Percentiles rank a stretch among this genome's conserved stretches.
phyloP scores from a whole-genome alignment of 2,113 vertebrate species.

The Pagrus major region DNA sequence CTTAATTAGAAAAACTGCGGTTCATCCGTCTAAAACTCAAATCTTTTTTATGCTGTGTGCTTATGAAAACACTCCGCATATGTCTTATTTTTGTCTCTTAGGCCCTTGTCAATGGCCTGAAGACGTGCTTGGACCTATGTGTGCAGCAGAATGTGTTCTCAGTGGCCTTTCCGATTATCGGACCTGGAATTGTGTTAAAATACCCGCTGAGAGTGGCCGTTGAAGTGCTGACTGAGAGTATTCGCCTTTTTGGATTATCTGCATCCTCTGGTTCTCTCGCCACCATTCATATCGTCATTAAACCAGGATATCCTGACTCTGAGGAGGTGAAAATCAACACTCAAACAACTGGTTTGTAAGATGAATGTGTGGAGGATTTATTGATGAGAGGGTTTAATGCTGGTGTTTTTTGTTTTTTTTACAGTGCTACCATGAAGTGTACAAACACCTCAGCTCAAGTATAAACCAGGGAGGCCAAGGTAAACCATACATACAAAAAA shows the following conservation, averaged over 20 bases:
- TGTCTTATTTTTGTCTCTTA: slow-evolving; percentile 34
- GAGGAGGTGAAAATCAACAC: slow-evolving; percentile 54
- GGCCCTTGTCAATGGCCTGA: slow-evolving; percentile 65
- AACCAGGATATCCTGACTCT: slow-evolving; percentile 55
- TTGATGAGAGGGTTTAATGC: background rate
- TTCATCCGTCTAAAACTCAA: no score
- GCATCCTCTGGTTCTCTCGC: slow-evolving; percentile 37
- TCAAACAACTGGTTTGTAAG: background rate
- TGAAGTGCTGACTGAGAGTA: slow-evolving; percentile 61
- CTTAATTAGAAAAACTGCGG: no score
- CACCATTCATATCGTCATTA: slow-evolving; percentile 70
- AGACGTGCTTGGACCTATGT: slow-evolving; percentile 67
- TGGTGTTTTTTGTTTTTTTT: slow-evolving; percentile 14
- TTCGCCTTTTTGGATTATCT: slow-evolving; percentile 58
- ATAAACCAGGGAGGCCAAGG: slow-evolving; percentile 62
- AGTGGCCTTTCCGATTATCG: slow-evolving; percentile 76
- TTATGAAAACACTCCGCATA: background rate
- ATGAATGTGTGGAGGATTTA: background rate
- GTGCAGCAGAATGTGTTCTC: slow-evolving; percentile 50
- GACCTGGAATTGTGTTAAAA: slow-evolving; percentile 64
- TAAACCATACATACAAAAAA: slow-evolving; percentile 21
- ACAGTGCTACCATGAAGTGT: slow-evolving; percentile 63
- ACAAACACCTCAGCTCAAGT: slow-evolving; percentile 38
- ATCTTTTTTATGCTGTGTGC: no score
- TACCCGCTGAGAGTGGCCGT: slow-evolving; percentile 51